These are phyloP conservation scores for Eilema caniola DNA, from an alignment of 2,888 invertebrate species.

Conservation along the genomic window DNA sequence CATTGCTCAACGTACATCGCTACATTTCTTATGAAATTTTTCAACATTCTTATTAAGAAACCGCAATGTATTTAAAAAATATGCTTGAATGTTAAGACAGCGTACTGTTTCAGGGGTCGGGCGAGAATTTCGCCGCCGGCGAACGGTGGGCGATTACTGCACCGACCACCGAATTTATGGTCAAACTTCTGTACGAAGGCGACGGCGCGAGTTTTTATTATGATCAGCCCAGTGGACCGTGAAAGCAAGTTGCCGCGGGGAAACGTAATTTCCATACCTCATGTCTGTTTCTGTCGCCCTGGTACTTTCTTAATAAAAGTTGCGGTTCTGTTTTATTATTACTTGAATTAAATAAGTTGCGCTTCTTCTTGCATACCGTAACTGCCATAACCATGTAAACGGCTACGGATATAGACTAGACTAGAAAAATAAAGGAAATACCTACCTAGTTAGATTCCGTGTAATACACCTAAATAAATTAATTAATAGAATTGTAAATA, in stretches of 20 bases:
- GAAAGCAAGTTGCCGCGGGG: slow-evolving; percentile 85
- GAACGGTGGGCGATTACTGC: slow-evolving; percentile 73
- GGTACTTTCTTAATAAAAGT: slow-evolving; percentile 84
- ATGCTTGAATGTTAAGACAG: slow-evolving; percentile 23
- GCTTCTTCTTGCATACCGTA: slow-evolving; percentile 1
- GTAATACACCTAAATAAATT: neutral
- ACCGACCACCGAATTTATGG: slow-evolving; percentile 85
- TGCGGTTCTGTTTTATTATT: slow-evolving; percentile 58
- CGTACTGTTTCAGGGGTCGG: slow-evolving; percentile 64
- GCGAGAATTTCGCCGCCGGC: slow-evolving; percentile 75
- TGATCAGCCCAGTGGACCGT: slow-evolving; percentile 87
- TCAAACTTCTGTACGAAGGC: slow-evolving; percentile 85
- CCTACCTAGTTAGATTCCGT: no score
- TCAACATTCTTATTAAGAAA: neutral
- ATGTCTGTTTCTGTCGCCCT: slow-evolving; percentile 83
- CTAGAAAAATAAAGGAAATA: no score
- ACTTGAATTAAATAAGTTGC: slow-evolving; percentile 49
- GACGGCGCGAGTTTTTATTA: slow-evolving; percentile 87
- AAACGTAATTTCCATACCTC: slow-evolving; percentile 85
- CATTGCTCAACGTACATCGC: slow-evolving; percentile 28
- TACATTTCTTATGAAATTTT: slow-evolving; percentile 13
- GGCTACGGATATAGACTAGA: no score
- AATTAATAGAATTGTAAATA: neutral
- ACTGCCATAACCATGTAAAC: neutral
- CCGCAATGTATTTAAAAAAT: slow-evolving; percentile 30